Conservation (phyloP, 2,888 invertebrate species). For the Calliscelio sp. region DNA sequence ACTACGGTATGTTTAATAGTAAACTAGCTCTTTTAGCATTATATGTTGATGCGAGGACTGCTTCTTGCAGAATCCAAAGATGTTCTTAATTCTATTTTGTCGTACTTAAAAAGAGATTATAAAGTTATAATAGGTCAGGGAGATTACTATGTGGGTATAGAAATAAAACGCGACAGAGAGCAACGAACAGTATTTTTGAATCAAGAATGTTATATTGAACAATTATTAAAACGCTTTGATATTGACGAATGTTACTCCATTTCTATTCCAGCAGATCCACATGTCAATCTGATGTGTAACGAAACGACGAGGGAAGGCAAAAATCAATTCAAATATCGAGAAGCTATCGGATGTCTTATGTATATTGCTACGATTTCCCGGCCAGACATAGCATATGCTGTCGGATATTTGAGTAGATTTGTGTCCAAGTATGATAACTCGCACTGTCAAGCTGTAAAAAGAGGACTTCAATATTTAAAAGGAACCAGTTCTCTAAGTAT, state of each 20-base stretch:
- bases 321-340: constrained; percentile 64
- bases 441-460: constrained; percentile 69
- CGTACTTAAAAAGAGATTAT: constrained; percentile 3
- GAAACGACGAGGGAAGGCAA: too few species aligned
- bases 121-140: constrained; percentile 9
- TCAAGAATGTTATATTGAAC: constrained; percentile 50
- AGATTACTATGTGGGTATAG: not conserved
- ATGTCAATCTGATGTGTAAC: too few species aligned
- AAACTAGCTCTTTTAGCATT: constrained; percentile 75
- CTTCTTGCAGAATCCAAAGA: not conserved
- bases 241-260: constrained; percentile 16
- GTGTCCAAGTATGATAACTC: constrained; percentile 54
- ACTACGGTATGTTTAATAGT: constrained; percentile 53
- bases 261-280: constrained; percentile 12
- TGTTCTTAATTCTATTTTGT: not conserved
- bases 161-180: constrained; percentile 2
- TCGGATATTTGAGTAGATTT: constrained; percentile 21
- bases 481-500: constrained; percentile 60
- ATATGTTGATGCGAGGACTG: constrained; percentile 79
- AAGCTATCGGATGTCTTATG: constrained; percentile 68
- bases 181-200: constrained; percentile 52
- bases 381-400: constrained; percentile 71
- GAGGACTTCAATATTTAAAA: constrained; percentile 67
- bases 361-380: constrained; percentile 64
- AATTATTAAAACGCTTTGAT: constrained; percentile 47